Evolutionary conservation across 2,797 vertebrate species (phyloP).

Genomic region (Leptatherina wallacei): DNA sequence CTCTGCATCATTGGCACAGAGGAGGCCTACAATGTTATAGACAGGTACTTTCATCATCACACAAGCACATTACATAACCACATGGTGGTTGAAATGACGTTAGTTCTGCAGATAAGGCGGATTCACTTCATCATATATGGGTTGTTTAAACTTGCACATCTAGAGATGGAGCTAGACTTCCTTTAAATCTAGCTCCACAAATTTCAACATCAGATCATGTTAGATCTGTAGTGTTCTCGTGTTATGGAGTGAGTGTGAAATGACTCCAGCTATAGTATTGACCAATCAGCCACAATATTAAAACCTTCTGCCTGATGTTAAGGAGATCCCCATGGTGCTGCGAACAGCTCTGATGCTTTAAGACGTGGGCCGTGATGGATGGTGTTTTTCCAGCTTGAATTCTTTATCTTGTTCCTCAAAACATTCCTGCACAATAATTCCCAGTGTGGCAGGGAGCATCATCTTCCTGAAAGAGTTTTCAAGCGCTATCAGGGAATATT

Average conservation of each 20-base stretch:
- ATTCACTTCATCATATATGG: background rate
- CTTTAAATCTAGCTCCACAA: background rate
- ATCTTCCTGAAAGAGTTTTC: background rate
- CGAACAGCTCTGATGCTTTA: no score
- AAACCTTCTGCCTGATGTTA: no score
- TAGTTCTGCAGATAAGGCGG: background rate
- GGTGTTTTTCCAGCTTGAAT: no score
- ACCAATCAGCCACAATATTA: background rate
- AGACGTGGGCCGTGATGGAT: no score
- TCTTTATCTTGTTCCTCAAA: background rate
- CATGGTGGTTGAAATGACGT: no score
- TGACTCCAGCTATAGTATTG: background rate
- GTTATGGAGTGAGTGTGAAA: background rate
- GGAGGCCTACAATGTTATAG: constrained; percentile 90
- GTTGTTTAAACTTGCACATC: background rate
- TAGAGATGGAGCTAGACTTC: background rate
- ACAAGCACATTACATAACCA: no score
- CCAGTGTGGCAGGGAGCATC: no score
- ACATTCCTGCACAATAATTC: no score
- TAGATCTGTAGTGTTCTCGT: background rate
- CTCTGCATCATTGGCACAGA: constrained; percentile 96
- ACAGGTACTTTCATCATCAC: constrained; percentile 83
- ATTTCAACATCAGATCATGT: no score
- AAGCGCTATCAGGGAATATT: background rate
- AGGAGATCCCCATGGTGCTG: no score